Base-by-base conservation (phyloP, 2,797 vertebrate genomes). In the Acanthurus tractus region DNA sequence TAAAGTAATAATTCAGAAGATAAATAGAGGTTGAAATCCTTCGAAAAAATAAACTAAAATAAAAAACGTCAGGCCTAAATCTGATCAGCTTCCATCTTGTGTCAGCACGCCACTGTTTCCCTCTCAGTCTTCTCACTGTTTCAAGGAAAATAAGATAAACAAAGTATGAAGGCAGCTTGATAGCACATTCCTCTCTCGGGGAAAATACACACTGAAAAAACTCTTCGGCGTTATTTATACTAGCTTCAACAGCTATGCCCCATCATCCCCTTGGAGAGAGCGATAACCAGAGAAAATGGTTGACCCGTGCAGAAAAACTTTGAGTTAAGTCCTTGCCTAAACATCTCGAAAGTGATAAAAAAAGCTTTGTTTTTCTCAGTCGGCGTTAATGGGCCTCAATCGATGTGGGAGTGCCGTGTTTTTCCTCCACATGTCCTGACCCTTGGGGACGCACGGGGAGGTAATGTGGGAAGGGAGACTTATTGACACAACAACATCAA, bases 311-410 rank as follows among this genome's bases (percentile, higher is more conserved):
- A 63, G 49, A 81, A 75, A 72, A 78, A 70, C 74, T 85, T 77
- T 76, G 74, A 85, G 61, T 67, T 67, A 56, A 89, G 80, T 86
- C 84, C 73, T 87, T 82, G 82, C 79, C 58, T 88, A 86, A 90
- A 90, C 89, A 84, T 87, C 86, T 83, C 76, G 70, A 85, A 86
- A 44, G 73, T 93, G 87, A 89, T 89, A 74, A 88, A 79, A 92
- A 93, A 83, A 52, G 25, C 84, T 87, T 92, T 91, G 89, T 93
- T 92, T 93, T 92, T 85, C 87, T 85, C 82, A 73, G 86, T 66
- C 54, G 38, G 74, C 22, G 49, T 90, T 89, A 91, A 92, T 91
- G 89, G 91, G 74, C 40, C 61, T 36, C 70, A 69, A 93, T 93
- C 89, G 50, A 94, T 93, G 82, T 20, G 68, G 70, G 74, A 78